Evolutionary conservation across 2,113 vertebrate species (phyloP), one percentile per base, ranked within the genome.

Genomic region (Nestor notabilis): DNA sequence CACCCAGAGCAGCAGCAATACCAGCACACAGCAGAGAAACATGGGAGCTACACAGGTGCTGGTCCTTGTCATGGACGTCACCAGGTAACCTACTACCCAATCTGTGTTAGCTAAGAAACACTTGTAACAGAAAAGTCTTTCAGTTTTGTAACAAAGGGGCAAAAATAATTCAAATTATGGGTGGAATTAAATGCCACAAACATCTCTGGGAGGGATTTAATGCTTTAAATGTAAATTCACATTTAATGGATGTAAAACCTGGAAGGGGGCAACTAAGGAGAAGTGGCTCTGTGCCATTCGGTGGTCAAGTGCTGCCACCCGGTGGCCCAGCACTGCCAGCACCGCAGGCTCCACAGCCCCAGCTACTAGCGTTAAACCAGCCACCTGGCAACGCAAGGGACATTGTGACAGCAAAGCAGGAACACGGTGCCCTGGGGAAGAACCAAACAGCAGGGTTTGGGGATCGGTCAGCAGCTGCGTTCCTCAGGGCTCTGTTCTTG

Each of bases 131-230:
- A 25, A 39, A 35, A 35, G 39, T 39, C 39, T 39, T 39, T 39
- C 39, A 39, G 2, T 11, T 35, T 83, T 29, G 47, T 17, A 39
- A 69, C 13, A 55, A 15, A 43, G 2, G 3, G 10, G 3, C 17
- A 20, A 66, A 24, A 66, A 18, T 4, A 64, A 39, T 27, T n/a
- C 1, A 29, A 33, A 4, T 9, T 50, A 3, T 0, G 2, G 39
- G 1, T 0, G 8, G 0, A 1, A 4, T 8, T 3, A 4, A 82
- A 69, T 0, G 17, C 24, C 16, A 8, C 0, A 1, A 58, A 4
- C 2, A 2, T 13, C 27, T 41, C 23, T 2, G 1, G 17, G 18
- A n/a, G 37, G 17, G 13, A 29, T 28, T 8, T 0, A 8, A 76
- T 23, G n/a, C 11, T 8, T 39, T 39, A 39, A 39, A 39, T 39